Evolutionary conservation across 2,888 invertebrate species (phyloP).

Genomic region (Agonopterix heracliana): DNA sequence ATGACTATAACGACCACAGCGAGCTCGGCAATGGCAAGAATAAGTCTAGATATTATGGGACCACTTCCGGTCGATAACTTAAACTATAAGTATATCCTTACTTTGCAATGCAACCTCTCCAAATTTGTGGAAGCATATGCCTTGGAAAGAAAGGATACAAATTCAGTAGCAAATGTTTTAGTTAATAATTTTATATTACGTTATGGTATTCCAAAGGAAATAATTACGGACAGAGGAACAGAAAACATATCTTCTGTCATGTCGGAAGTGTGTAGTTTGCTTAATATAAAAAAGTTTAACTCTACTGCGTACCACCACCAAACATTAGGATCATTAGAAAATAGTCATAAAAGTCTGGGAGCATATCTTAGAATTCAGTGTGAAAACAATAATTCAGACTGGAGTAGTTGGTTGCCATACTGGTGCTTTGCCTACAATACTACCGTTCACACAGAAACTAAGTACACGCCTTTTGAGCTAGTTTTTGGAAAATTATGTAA

Average conservation of each 20-base stretch:
- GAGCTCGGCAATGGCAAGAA: neutral
- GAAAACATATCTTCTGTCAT: slow-evolving; percentile 12
- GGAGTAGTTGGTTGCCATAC: slow-evolving; percentile 15
- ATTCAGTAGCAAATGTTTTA: slow-evolving; percentile 8
- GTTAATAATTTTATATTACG: slow-evolving; percentile 13
- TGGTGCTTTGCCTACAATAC: slow-evolving; percentile 19
- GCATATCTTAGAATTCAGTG: slow-evolving; percentile 12
- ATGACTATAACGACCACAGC: neutral
- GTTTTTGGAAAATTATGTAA: slow-evolving; percentile 16
- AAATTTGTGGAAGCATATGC: slow-evolving; percentile 10
- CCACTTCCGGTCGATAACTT: slow-evolving; percentile 2
- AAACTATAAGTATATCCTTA: slow-evolving; percentile 6
- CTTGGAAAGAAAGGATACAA: slow-evolving; percentile 4
- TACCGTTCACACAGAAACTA: slow-evolving; percentile 13
- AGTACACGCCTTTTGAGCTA: slow-evolving; percentile 16
- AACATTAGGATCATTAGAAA: slow-evolving; percentile 7
- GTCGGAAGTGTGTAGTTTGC: slow-evolving; percentile 15
- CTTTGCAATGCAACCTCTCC: slow-evolving; percentile 3
- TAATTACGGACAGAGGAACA: slow-evolving; percentile 13
- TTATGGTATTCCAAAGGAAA: slow-evolving; percentile 12
- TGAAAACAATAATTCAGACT: slow-evolving; percentile 8
- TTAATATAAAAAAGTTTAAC: slow-evolving; percentile 11
- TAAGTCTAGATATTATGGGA: slow-evolving; percentile 8
- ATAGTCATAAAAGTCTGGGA: slow-evolving; percentile 8
- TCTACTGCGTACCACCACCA: slow-evolving; percentile 18